Base-by-base conservation (phyloP, 2,113 vertebrate genomes). In the Potamarius usumacintae region DNA sequence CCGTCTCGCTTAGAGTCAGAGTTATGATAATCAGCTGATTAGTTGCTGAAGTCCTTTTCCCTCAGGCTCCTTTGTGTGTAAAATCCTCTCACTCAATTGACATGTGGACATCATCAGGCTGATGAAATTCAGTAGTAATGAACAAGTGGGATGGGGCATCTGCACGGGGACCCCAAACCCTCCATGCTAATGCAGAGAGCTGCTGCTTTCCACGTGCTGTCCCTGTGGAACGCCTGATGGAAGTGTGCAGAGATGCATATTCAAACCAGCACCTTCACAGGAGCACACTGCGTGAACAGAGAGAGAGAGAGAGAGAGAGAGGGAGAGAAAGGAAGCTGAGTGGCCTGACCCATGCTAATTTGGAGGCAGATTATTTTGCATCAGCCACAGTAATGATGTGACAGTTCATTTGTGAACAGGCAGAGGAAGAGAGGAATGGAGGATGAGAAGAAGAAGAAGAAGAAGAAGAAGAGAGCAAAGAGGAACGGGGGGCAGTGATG, bases 21-120 rank as follows among this genome's bases (percentile, higher is more conserved):
- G 96, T 97, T 99, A 99, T 99, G 98, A 99, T 99, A 99, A 99
- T 99, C 98, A 99, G 97, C 97, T 99, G 98, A 99, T 99, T 99
- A 99, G 97, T 97, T 96, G 93, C 96, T 95, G 96, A 96, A 99
- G 97, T 97, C 95, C 95, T 98, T 98, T 97, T 99, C 98, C 98
- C 97, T 95, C 95, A 97, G 97, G 97, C 96, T 99, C 96, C 97
- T 99, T 98, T 99, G 97, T 99, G 98, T 98, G 97, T 97, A 98
- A 97, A 98, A 98, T 97, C 97, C 96, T 97, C 97, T 95, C 97
- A 96, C 96, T 98, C 98, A 98, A 97, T 98, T 99, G 98, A 99
- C 98, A 98, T 98, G 98, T 99, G 98, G 98, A 99, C 97, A 99
- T 99, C 97, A 99, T 99, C 97, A 99, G 98, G 97, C 97, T 99